A percentile compares a stretch with the other conserved stretches of the same genome.
Conservation (phyloP, 2,113 vertebrate species). For the Lanius ludovicianus region DNA sequence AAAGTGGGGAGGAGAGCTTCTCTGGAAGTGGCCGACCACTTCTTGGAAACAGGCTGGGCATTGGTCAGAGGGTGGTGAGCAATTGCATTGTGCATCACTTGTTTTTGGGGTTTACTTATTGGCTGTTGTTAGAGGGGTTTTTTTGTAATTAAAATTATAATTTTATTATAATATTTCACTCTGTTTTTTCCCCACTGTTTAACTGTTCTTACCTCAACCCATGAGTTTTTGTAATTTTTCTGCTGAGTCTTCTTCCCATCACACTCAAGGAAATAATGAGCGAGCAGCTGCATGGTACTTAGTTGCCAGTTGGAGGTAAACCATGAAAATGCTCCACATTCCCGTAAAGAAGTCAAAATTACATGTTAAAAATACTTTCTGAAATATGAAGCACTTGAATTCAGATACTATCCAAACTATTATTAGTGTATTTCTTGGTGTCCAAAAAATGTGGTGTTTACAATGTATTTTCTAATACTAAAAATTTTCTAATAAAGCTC, state of each 20-base stretch:
- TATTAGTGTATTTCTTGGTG: not conserved
- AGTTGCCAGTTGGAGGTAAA: not conserved
- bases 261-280: not conserved
- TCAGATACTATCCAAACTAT: not conserved
- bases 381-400: not conserved
- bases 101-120: not conserved
- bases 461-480: not conserved
- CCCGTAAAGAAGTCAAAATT: not conserved
- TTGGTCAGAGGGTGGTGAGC: not conserved
- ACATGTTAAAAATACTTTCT: not conserved
- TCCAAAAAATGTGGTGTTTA: not conserved
- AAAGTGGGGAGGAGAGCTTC: not conserved
- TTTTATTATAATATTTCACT: not conserved
- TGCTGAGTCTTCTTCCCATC: not conserved
- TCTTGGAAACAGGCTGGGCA: not conserved
- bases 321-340: not conserved
- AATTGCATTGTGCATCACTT: not conserved
- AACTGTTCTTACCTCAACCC: not conserved
- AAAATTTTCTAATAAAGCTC: not conserved
- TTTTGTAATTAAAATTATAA: not conserved
- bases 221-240: not conserved
- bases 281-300: not conserved
- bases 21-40: not conserved
- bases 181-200: fast-evolving
- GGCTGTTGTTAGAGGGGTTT: fast-evolving